Percentiles rank a stretch among this genome's conserved stretches.
Evolutionary conservation across 53 echinoderm and acorn worm species (phyloP).

Genomic region (Actinopyga echinites): DNA sequence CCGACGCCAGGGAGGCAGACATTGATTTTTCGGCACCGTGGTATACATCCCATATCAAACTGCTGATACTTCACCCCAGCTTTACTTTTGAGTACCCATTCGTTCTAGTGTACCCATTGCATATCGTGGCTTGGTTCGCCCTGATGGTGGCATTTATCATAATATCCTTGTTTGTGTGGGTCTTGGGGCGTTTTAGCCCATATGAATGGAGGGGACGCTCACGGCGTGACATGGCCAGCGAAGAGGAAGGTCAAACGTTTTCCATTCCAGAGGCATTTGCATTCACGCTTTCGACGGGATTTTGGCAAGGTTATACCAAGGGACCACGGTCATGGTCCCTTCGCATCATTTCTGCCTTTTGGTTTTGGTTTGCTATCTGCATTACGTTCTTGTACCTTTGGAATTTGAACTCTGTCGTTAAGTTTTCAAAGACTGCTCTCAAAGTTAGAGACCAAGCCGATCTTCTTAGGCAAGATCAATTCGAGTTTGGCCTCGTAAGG

Average conservation of each 20-base stretch:
- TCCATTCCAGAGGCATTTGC: slow-evolving; percentile 62
- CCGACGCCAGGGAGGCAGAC: slow-evolving; percentile 59
- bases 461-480: slow-evolving; percentile 72
- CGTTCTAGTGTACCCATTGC: slow-evolving; percentile 63
- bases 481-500: slow-evolving; percentile 79
- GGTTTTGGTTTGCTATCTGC: slow-evolving; percentile 78
- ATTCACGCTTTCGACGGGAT: slow-evolving; percentile 56
- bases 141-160: slow-evolving; percentile 65
- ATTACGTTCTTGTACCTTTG: slow-evolving; percentile 72
- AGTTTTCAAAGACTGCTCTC: slow-evolving; percentile 55
- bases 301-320: slow-evolving; percentile 65
- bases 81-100: slow-evolving; percentile 82
- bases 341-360: slow-evolving; percentile 63
- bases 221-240: slow-evolving; percentile 47
- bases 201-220: slow-evolving; percentile 70
- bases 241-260: slow-evolving; percentile 60
- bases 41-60: slow-evolving; percentile 57
- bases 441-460: slow-evolving; percentile 53
- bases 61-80: slow-evolving; percentile 77
- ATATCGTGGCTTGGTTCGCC: slow-evolving; percentile 64
- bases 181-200: slow-evolving; percentile 57
- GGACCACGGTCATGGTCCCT: slow-evolving; percentile 68
- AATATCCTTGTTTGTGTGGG: slow-evolving; percentile 56
- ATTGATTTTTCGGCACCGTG: slow-evolving; percentile 76
- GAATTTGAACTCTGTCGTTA: slow-evolving; percentile 69